phyloP scores from a whole-genome alignment of 2,113 vertebrate species.

The Phyllostomus discolor region DNA sequence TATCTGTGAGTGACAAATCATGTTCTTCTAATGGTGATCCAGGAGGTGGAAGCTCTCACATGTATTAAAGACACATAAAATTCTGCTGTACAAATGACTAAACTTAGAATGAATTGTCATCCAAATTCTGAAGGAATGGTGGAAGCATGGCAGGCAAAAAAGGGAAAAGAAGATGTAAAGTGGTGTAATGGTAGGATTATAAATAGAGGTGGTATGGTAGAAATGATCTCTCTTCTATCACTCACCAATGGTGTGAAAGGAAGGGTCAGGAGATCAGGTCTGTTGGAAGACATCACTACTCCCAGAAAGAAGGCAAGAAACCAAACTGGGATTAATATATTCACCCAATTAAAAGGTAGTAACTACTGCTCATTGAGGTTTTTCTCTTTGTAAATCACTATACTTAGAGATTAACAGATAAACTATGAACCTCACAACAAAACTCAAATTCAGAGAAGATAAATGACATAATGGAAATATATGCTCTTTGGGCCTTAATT shows the following conservation, averaged over 20 bases:
- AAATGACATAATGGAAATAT: neutral
- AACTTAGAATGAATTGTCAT: neutral
- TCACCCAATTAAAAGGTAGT: neutral
- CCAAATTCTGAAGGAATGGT: neutral
- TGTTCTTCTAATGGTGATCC: neutral
- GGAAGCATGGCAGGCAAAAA: neutral
- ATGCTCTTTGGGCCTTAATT: neutral
- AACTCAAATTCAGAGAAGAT: neutral
- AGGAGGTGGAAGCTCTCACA: neutral
- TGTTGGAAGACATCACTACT: neutral
- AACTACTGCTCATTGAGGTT: neutral
- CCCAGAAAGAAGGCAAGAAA: neutral
- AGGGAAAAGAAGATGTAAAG: neutral
- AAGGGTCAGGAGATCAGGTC: accelerated
- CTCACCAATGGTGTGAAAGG: neutral
- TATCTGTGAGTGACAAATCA: neutral
- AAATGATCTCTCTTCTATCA: neutral
- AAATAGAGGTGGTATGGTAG: no score
- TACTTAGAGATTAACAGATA: neutral
- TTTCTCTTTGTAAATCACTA: neutral
- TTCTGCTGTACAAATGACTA: neutral
- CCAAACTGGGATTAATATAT: neutral
- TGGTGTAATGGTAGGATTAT: neutral
- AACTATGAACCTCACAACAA: neutral
- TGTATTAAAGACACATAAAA: neutral